These are phyloP conservation scores for Rhea pennata DNA, from an alignment of 2,113 vertebrate genomes.

Conservation along the genomic window DNA sequence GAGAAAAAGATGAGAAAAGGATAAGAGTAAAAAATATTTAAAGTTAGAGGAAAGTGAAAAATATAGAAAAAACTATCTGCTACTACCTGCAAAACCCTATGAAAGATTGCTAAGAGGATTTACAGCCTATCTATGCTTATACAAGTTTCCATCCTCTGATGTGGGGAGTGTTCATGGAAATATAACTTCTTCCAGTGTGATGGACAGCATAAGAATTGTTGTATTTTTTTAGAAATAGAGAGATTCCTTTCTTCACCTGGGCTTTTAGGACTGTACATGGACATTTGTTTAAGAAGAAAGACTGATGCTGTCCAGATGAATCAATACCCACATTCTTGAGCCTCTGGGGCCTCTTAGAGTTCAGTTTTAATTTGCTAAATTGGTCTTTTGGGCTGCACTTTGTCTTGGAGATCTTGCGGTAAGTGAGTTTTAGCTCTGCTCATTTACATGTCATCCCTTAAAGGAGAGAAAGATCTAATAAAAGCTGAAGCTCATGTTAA, in stretches of 20 bases:
- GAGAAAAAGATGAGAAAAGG: not conserved
- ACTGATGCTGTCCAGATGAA: not conserved
- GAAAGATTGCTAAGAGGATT: not conserved
- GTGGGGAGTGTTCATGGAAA: not conserved
- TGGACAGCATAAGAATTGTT: not conserved
- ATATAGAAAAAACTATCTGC: not conserved
- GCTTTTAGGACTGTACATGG: not conserved
- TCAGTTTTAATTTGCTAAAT: not conserved
- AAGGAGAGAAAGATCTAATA: not conserved
- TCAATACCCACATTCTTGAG: not conserved
- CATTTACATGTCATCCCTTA: conserved; percentile 18
- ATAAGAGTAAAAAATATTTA: not conserved
- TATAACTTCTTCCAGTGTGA: not conserved
- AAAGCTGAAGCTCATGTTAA: conserved; percentile 33
- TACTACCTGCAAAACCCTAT: not conserved
- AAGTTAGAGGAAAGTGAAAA: not conserved
- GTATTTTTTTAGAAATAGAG: not conserved
- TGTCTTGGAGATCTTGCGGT: not conserved
- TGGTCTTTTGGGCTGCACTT: not conserved
- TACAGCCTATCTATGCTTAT: not conserved
- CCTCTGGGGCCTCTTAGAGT: not conserved
- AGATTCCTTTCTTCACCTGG: not conserved
- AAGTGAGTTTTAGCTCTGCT: conserved; percentile 1
- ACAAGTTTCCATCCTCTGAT: not conserved
- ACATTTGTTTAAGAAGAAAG: not conserved